Conservation (phyloP, 2,888 invertebrate species). For the Timema cristinae region DNA sequence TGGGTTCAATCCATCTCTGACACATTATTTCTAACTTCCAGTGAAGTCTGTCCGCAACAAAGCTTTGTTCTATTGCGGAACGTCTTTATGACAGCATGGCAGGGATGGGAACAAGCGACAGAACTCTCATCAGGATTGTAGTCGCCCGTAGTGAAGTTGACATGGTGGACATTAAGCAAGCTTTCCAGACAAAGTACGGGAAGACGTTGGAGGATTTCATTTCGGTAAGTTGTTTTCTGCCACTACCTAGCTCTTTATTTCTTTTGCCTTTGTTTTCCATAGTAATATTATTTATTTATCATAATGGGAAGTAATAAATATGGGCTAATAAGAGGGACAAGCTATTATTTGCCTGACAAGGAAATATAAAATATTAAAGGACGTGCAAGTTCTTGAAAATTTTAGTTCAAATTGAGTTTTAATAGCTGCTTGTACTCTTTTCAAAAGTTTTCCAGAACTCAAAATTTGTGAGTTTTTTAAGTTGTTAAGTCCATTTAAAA, state of each 20-base stretch:
- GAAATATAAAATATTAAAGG: too few species aligned
- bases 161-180: conserved; percentile 76
- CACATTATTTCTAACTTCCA: conserved; percentile 40
- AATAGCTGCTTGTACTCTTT: too few species aligned
- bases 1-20: neutral
- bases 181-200: conserved; percentile 69
- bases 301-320: neutral
- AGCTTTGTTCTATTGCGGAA: conserved; percentile 79
- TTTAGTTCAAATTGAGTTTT: too few species aligned
- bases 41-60: conserved; percentile 76
- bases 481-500: too few species aligned
- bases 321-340: conserved; percentile 19
- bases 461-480: too few species aligned
- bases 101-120: conserved; percentile 85
- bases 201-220: conserved; percentile 76
- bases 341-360: neutral
- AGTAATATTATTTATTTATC: conserved; percentile 19
- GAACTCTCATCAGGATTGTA: conserved; percentile 77
- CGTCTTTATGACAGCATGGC: conserved; percentile 83
- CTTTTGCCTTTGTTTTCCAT: conserved; percentile 3
- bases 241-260: too few species aligned
- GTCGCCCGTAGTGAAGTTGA: conserved; percentile 82
- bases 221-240: conserved; percentile 52
- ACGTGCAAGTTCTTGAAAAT: too few species aligned
- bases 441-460: too few species aligned